Evolutionary conservation across 2,113 vertebrate species (phyloP).

Genomic region (Tamias sibiricus): DNA sequence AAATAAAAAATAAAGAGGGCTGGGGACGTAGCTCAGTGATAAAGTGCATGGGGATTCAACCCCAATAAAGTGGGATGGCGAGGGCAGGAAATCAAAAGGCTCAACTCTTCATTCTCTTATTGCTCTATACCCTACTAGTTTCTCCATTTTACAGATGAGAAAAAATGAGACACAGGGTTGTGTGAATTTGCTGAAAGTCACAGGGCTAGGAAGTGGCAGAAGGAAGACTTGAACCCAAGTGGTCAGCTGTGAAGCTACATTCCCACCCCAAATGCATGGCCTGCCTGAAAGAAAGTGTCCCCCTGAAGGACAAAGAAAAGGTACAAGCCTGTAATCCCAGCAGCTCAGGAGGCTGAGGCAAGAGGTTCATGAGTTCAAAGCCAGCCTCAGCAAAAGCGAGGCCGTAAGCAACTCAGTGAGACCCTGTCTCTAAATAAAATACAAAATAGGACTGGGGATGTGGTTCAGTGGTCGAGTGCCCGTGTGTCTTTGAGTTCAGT

Average conservation of each 20-base stretch:
- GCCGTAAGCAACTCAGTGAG: no score
- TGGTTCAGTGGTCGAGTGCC: no score
- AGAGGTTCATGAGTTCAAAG: no score
- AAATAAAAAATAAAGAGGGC: no score
- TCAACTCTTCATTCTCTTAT: background rate
- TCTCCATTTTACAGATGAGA: background rate
- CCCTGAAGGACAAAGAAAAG: background rate
- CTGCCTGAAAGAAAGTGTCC: background rate
- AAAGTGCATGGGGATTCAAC: no score
- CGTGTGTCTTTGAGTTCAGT: no score
- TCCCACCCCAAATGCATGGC: background rate
- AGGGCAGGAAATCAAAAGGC: background rate
- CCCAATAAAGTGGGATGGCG: no score
- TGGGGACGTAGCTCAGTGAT: no score
- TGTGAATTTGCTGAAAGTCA: background rate
- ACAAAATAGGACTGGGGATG: no score
- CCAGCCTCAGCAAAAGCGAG: no score
- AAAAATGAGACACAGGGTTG: background rate
- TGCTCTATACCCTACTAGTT: background rate
- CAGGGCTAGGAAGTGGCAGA: background rate
- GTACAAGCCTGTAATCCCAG: background rate
- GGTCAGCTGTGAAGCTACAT: background rate
- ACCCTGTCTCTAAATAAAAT: no score
- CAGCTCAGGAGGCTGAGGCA: no score
- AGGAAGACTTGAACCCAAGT: background rate